A percentile compares a stretch with the other conserved stretches of the same genome.
Conservation (phyloP, 2,888 invertebrate genomes). For the Eilema caniola region DNA sequence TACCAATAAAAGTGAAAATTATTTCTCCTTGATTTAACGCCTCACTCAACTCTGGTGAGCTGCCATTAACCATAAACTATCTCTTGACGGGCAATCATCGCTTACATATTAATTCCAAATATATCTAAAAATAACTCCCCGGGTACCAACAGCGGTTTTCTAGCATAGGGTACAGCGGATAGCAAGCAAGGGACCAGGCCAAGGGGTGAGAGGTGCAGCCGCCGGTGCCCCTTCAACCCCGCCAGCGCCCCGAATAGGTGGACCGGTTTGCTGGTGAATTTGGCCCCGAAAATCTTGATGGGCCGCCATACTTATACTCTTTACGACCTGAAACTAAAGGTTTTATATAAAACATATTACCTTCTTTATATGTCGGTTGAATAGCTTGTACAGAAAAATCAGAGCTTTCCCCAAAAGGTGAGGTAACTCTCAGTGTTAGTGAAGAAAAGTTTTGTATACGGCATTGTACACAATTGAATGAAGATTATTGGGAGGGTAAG, state of each 20-base stretch:
- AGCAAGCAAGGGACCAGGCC: too few relatives aligned
- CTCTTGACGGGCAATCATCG: background rate
- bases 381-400: background rate
- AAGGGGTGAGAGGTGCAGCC: too few relatives aligned
- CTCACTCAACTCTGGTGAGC: background rate
- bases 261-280: too few relatives aligned
- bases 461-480: conserved; percentile 5
- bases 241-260: too few relatives aligned
- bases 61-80: background rate
- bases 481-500: conserved; percentile 3
- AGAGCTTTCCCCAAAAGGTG: background rate
- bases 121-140: background rate
- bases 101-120: too few relatives aligned
- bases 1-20: too few relatives aligned
- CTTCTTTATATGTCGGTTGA: background rate
- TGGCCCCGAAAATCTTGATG: too few relatives aligned
- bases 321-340: background rate
- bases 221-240: too few relatives aligned
- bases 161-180: too few relatives aligned
- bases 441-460: background rate
- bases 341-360: background rate
- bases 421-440: background rate
- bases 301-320: too few relatives aligned
- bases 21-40: background rate
- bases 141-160: too few relatives aligned